These are phyloP conservation scores for Plotosus lineatus DNA, from an alignment of 2,113 vertebrate genomes.

Conservation along the genomic window DNA sequence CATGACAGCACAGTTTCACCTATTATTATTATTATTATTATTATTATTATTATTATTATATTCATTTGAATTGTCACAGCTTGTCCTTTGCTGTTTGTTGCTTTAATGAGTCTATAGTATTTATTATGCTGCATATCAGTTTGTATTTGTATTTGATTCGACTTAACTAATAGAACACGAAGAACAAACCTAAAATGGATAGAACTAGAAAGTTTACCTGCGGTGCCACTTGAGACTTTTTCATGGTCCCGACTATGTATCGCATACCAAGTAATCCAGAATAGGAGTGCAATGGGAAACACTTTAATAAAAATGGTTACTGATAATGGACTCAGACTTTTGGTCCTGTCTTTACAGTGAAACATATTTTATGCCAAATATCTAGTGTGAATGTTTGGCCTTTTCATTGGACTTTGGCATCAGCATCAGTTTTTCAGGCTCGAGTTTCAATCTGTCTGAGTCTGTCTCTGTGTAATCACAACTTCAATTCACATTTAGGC, in stretches of 20 bases:
- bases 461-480: constrained; percentile 74
- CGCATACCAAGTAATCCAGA: background rate
- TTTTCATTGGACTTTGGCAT: constrained; percentile 58
- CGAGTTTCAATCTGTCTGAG: constrained; percentile 67
- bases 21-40: background rate
- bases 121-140: background rate
- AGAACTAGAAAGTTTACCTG: background rate
- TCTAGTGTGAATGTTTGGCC: constrained; percentile 55
- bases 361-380: background rate
- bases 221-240: background rate
- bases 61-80: background rate
- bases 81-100: background rate
- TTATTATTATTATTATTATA: background rate
- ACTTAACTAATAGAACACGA: background rate
- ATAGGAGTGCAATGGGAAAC: background rate
- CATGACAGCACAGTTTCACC: background rate
- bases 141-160: background rate
- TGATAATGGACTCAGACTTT: background rate
- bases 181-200: background rate
- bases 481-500: constrained; percentile 72
- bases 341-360: background rate
- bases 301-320: background rate
- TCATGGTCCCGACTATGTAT: background rate
- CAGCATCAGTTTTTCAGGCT: constrained; percentile 42
- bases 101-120: background rate